These are phyloP conservation scores for Philopedon plagiatum DNA, from an alignment of 2,888 invertebrate genomes.

Conservation along the genomic window DNA sequence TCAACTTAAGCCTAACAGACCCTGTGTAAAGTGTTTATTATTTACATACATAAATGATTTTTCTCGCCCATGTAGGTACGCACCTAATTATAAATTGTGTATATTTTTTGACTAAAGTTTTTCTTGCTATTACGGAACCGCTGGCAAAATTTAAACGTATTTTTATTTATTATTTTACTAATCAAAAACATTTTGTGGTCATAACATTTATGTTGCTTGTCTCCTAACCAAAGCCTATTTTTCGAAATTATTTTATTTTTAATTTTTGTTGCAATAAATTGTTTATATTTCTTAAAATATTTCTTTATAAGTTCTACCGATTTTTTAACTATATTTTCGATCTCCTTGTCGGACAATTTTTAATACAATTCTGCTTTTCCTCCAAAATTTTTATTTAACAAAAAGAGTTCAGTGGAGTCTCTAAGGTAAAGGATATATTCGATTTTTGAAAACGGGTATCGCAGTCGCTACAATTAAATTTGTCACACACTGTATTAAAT, in stretches of 20 bases:
- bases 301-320: neutral
- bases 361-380: neutral
- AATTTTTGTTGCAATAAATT: neutral
- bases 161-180: neutral
- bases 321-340: neutral
- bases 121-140: no score
- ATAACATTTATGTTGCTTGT: neutral
- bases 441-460: neutral
- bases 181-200: neutral
- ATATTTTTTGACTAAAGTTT: no score
- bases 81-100: no score
- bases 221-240: neutral
- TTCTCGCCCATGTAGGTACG: no score
- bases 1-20: no score
- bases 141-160: no score
- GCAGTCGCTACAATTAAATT: neutral
- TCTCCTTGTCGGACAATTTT: neutral
- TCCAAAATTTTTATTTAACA: neutral
- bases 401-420: neutral
- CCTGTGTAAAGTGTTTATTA: no score
- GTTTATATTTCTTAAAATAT: neutral
- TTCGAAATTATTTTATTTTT: neutral
- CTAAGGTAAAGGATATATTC: neutral
- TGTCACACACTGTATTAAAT: neutral
- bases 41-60: no score